phyloP scores from a whole-genome alignment of 2,113 vertebrate species.

The Scopus umbretta region DNA sequence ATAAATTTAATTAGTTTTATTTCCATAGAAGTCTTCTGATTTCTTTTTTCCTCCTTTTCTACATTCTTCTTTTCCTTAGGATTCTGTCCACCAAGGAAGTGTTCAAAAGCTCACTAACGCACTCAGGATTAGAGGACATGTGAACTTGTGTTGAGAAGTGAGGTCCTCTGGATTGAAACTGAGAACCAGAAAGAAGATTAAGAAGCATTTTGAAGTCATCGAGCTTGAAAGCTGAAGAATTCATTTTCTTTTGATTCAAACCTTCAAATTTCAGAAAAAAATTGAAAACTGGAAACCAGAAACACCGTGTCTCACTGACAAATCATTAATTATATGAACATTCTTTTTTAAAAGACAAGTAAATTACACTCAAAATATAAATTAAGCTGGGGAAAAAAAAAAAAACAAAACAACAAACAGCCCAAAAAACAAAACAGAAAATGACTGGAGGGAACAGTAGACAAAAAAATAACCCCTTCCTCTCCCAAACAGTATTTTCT shows the following conservation, averaged over 20 bases:
- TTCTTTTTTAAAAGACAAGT: not conserved
- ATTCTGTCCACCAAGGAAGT: not conserved
- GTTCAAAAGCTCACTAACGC: not conserved
- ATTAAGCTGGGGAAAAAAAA: not conserved
- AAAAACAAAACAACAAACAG: too few species aligned
- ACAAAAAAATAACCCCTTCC: not conserved
- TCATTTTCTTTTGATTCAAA: not conserved
- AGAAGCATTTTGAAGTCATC: not conserved
- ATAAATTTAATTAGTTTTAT: not conserved
- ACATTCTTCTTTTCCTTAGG: not conserved
- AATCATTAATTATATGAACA: not conserved
- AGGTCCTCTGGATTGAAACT: not conserved
- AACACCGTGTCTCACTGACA: not conserved
- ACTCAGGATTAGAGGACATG: not conserved
- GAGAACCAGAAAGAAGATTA: not conserved
- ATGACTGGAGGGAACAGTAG: not conserved
- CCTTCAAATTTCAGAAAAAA: not conserved
- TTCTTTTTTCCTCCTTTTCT: not conserved
- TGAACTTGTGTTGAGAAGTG: not conserved
- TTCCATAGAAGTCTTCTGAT: not conserved
- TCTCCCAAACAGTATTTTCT: not conserved
- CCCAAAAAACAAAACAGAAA: too few species aligned
- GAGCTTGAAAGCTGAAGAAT: not conserved
- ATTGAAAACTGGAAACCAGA: not conserved
- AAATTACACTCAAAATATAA: not conserved